Evolutionary conservation across 30 jellyfish, hydroid and myxozoan genomes (phyloP).

Genomic region (Cassiopea xamachana): DNA sequence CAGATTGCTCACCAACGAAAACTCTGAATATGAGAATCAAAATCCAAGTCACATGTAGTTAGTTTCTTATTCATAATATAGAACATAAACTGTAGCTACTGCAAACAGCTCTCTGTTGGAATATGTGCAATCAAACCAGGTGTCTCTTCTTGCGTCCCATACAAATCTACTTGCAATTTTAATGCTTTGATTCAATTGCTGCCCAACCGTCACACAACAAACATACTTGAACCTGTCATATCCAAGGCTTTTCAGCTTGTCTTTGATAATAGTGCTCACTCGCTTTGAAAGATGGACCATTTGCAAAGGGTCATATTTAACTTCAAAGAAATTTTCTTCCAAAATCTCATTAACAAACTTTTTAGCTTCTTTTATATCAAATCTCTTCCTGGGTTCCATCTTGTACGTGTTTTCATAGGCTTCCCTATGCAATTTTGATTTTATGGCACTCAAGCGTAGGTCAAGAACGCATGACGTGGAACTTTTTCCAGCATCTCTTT

Average conservation of each 20-base stretch:
- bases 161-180: slow-evolving; percentile 87
- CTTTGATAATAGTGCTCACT: slow-evolving; percentile 74
- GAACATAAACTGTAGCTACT: slow-evolving; percentile 82
- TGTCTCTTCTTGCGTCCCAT: slow-evolving; percentile 97
- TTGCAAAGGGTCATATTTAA: slow-evolving; percentile 66
- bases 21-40: not conserved
- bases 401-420: slow-evolving; percentile 89
- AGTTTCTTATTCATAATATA: slow-evolving; percentile 76
- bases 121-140: slow-evolving; percentile 72
- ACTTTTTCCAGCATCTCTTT: slow-evolving; percentile 81
- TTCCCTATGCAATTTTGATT: slow-evolving; percentile 21
- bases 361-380: slow-evolving; percentile 63
- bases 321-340: slow-evolving; percentile 67
- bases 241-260: slow-evolving; percentile 70
- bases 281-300: slow-evolving; percentile 70
- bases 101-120: slow-evolving; percentile 56
- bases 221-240: slow-evolving; percentile 81
- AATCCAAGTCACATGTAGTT: not conserved
- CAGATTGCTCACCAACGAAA: not conserved
- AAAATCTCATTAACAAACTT: slow-evolving; percentile 53
- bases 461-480: slow-evolving; percentile 25
- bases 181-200: slow-evolving; percentile 79
- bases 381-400: slow-evolving; percentile 82
- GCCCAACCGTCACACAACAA: slow-evolving; percentile 82
- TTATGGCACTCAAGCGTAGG: slow-evolving; percentile 1